Evolutionary conservation across 2,888 invertebrate genomes (phyloP).

Genomic region (Gryllus longicercus): DNA sequence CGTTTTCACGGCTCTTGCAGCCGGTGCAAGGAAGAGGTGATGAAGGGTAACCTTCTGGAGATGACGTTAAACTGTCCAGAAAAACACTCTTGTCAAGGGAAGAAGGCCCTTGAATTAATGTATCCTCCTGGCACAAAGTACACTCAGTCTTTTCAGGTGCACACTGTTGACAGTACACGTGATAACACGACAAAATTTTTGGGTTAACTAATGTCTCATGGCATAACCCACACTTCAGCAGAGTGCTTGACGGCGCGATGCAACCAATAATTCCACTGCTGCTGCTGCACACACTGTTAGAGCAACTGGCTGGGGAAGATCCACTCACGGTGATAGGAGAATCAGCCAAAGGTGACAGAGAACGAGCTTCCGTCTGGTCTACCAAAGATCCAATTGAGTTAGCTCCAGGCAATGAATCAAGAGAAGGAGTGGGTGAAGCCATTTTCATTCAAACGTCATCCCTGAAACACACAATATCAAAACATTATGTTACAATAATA

Average conservation of each 20-base stretch:
- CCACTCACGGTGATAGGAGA: conserved; percentile 80
- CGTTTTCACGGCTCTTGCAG: conserved; percentile 91
- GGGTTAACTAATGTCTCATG: conserved; percentile 71
- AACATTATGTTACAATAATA: background rate
- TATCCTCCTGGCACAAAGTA: conserved; percentile 61
- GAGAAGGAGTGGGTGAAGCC: conserved; percentile 89
- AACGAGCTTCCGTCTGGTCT: conserved; percentile 75
- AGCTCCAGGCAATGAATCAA: conserved; percentile 87
- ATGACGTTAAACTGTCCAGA: background rate
- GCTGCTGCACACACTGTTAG: conserved; percentile 46
- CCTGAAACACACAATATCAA: conserved; percentile 50
- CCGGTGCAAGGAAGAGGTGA: conserved; percentile 77
- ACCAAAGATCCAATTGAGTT: conserved; percentile 85
- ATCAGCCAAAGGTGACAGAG: conserved; percentile 52
- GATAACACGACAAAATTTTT: conserved; percentile 75
- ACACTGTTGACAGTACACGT: conserved; percentile 80
- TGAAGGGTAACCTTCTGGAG: background rate
- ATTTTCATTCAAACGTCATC: conserved; percentile 88
- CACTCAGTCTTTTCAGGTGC: conserved; percentile 70
- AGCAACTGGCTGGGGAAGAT: conserved; percentile 48
- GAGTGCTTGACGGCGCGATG: conserved; percentile 23
- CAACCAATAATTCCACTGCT: conserved; percentile 22
- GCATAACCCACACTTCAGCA: conserved; percentile 61
- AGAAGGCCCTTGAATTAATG: conserved; percentile 43
- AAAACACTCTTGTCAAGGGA: background rate